Conservation (phyloP, 2,797 vertebrate genomes). For the Sandelia bainsii region DNA sequence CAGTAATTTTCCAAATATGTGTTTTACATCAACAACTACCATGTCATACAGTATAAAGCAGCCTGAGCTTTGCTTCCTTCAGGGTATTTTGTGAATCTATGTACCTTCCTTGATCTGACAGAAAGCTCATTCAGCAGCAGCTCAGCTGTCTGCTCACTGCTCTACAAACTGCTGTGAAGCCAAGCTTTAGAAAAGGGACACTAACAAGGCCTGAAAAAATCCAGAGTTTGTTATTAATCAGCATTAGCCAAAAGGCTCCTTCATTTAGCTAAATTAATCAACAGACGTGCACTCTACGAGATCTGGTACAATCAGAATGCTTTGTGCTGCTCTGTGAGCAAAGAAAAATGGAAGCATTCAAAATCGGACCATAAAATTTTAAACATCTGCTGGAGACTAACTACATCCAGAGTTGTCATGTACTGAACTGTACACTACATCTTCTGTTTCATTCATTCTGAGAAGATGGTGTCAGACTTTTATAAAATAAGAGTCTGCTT, state of each 20-base stretch:
- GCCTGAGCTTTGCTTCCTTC: not conserved
- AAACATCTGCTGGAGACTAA: not conserved
- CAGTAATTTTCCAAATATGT: too few relatives aligned
- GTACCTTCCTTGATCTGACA: not conserved
- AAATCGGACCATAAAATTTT: not conserved
- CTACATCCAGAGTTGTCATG: not conserved
- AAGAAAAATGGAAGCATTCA: not conserved
- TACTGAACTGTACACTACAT: too few relatives aligned
- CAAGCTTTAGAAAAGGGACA: not conserved
- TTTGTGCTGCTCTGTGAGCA: not conserved
- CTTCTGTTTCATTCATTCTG: not conserved
- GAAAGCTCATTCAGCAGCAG: not conserved
- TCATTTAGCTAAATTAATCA: not conserved
- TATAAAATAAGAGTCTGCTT: not conserved
- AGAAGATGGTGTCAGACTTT: not conserved
- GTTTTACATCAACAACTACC: not conserved
- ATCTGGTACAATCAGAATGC: not conserved
- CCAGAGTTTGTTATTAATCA: not conserved
- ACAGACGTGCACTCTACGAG: not conserved
- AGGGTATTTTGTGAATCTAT: not conserved
- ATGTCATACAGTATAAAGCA: not conserved
- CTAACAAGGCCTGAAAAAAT: not conserved
- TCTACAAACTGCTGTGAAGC: not conserved
- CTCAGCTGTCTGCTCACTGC: not conserved
- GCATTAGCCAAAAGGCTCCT: not conserved